Base-by-base conservation (phyloP, 2,797 vertebrate genomes). In the Halcyon leucocephala region DNA sequence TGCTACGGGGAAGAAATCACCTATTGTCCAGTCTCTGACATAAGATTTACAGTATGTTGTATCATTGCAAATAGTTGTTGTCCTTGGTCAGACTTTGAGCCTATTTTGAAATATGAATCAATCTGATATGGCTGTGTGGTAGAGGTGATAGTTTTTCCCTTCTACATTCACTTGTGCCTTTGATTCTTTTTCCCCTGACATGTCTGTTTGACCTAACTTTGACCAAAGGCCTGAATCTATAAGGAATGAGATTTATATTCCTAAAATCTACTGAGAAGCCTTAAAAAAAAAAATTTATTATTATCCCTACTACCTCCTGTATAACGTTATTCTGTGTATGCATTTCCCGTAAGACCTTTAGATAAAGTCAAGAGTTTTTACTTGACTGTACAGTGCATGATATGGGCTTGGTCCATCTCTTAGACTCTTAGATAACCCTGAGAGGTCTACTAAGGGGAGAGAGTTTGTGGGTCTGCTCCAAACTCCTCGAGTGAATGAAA, bases 11-110 rank as follows among this genome's bases (percentile, higher is more conserved):
- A 42, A 95, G 82, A 84, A 96, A 93, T 82, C 0, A 1, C 77
- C 81, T 52, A 4, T 72, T 69, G 90, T 66, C 83, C 80, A 73
- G 46, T 31, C 62, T 73, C 83, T 84, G 82, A 86, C 83, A 86
- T 37, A 24, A 79, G 86, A 96, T 90, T 96, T 94, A 95, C 86
- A 79, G 48, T 88, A 51, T 94, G 93, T 90, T 93, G 66, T 94
- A 62, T 76, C 80, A 69, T 13, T 82, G 70, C 39, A 82, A 95
- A 89, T 33, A 64, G 77, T 62, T 94, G 90, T 88, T 96, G 95
- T 94, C 94, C 90, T 97, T 96, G 94, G 66, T 82, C 81, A 70
- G 83, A 20, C 90, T 96, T 90, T 52, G 46, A 92, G 35, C n/a
- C 62, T 82, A 2, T 84, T 95, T 35, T 73, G 80, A 94, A 94